Evolutionary conservation across 1,140 invertebrate species (phyloP), one percentile per base, ranked within the genome.

Genomic region (Sinonovacula constricta): DNA sequence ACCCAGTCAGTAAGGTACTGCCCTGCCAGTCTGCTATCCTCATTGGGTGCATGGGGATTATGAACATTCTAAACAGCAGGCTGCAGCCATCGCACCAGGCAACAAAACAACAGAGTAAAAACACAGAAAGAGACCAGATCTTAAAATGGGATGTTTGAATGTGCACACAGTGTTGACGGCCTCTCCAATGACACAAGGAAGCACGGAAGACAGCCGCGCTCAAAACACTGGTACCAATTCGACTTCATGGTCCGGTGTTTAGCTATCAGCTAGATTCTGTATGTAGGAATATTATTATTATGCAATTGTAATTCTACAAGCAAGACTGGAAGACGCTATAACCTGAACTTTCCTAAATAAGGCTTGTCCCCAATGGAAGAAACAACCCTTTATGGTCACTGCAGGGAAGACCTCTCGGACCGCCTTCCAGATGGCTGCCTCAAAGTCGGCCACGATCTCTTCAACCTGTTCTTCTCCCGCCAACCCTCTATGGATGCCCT

Each of bases 11-110:
- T 66, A 51, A 66, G 45, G 63, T 66, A 14, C 36, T 66, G 34
- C 18, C 63, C 63, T 39, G 24, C 63, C 63, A 66, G 2, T 1
- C 63, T 30, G 34, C 34, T 15, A 24, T 10, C 63, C 36, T 39
- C 45, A 3, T 24, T 51, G 31, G 63, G 76, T 81, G 68, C 33
- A 24, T 79, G 59, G 45, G 79, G 34, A 22, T 77, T 70, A 34
- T 72, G 56, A 57, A n/a, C 2, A 49, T 18, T 33, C 65, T 36
- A 30, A 65, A n/a, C 0, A 59, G 59, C 10, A 30, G 78, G 53
- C 30, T 26, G 30, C 2, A 36, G 68, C 4, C 22, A 1, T 56
- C 30, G 69, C 62, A 76, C 51, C 71, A 80, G 45, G 39, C 31
- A 59, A 68, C 5, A 59, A 15, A 59, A 59, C n/a, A 3, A 4